Evolutionary conservation across 2,113 vertebrate species (phyloP), one percentile per base, ranked within the genome.

Genomic region (Tragulus kanchil): DNA sequence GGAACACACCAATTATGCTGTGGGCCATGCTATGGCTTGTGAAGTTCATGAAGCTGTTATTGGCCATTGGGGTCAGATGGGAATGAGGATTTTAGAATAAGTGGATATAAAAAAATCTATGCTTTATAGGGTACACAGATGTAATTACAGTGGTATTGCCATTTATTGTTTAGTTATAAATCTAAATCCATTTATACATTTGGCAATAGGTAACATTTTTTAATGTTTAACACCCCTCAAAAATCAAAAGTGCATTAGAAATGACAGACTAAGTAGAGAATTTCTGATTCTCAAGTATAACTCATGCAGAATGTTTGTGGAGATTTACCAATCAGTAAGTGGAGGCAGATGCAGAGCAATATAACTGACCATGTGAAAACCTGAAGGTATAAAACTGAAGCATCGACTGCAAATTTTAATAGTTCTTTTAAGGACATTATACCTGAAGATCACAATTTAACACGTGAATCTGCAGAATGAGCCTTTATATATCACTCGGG

Each of bases 221-320:
- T 28, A 48, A 93, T 56, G 88, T 85, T 95, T 84, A 52, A 78
- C 62, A 67, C 16, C 19, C 71, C 31, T 90, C 56, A 48, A 89
- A 92, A 42, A 16, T 36, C 36, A 50, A 73, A 88, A 89, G 48
- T 36, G 6, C 23, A 69, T 31, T 73, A 54, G 45, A 19, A 85
- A 82, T 50, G 50, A 81, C 11, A 79, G 67, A 42, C 19, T 54
- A 62, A 48, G 17, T 45, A 56, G 14, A 93, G 54, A 91, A 62
- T 58, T 69, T 85, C 28, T 64, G 73, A 84, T 95, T 85, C 28
- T 75, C 31, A 52, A 84, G 6, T 13, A 7, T 28, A 79, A 62
- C 12, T 85, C 6, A 58, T 10, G 31, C 8, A 52, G 50, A 88
- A 59, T 84, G 42, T 61, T 48, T 75, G 25, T 61, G 19, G 12